Percentiles rank a stretch among this genome's conserved stretches.
phyloP scores from a whole-genome alignment of 2,113 vertebrate genomes.

The Syngnathoides biaculeatus region DNA sequence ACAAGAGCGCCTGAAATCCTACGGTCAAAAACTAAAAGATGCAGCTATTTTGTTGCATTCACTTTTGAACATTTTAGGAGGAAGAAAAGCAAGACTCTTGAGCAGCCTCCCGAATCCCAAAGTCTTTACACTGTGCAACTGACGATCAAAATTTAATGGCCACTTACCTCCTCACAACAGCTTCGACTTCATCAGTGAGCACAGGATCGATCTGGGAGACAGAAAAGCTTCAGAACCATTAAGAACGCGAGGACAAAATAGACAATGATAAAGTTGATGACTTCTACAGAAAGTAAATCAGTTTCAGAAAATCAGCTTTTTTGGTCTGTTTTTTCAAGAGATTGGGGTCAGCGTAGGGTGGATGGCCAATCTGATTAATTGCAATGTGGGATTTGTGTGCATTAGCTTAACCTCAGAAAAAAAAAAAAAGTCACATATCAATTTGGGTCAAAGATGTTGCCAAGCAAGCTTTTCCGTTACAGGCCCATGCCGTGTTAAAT shows the following conservation, averaged over 20 bases:
- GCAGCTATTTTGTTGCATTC: neutral
- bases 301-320: slow-evolving; percentile 58
- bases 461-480: slow-evolving; percentile 50
- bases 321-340: slow-evolving; percentile 61
- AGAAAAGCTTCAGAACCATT: slow-evolving; percentile 16
- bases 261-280: slow-evolving; percentile 45
- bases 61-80: neutral
- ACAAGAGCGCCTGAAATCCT: slow-evolving; percentile 24
- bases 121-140: slow-evolving; percentile 4
- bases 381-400: slow-evolving; percentile 72
- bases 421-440: slow-evolving; percentile 55
- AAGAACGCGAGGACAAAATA: slow-evolving; percentile 36
- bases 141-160: slow-evolving; percentile 1
- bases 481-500: slow-evolving; percentile 18
- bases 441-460: slow-evolving; percentile 71
- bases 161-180: slow-evolving; percentile 78
- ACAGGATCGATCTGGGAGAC: slow-evolving; percentile 79
- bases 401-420: slow-evolving; percentile 61
- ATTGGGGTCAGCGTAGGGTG: slow-evolving; percentile 69
- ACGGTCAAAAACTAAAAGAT: slow-evolving; percentile 27
- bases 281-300: slow-evolving; percentile 54
- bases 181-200: slow-evolving; percentile 78
- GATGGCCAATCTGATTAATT: slow-evolving; percentile 76
- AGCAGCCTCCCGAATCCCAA: slow-evolving; percentile 16
- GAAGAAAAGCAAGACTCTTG: slow-evolving; percentile 7